phyloP scores from a whole-genome alignment of 1,140 invertebrate species.

The Drosophila teissieri region DNA sequence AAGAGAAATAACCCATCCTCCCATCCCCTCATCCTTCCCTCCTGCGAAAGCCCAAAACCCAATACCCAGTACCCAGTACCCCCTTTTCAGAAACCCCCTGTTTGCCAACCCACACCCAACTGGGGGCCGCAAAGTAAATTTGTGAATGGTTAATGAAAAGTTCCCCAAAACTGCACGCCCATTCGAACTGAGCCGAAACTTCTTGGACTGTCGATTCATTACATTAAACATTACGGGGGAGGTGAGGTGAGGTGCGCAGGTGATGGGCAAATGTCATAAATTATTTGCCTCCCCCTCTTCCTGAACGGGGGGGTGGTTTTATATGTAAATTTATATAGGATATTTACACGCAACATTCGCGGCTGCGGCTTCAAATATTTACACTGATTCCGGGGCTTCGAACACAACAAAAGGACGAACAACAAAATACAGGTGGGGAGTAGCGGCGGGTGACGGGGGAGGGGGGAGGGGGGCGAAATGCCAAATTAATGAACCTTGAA shows the following conservation, averaged over 20 bases:
- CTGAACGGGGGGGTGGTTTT: slow-evolving; percentile 6
- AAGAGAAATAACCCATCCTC: too few relatives aligned
- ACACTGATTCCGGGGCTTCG: slow-evolving; percentile 60
- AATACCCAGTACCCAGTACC: neutral
- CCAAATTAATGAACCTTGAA: slow-evolving; percentile 82
- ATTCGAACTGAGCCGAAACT: slow-evolving; percentile 12
- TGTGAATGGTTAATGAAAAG: slow-evolving; percentile 83
- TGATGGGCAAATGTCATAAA: slow-evolving; percentile 75
- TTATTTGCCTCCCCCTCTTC: slow-evolving; percentile 37
- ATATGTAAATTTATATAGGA: slow-evolving; percentile 71
- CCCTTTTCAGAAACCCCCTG: neutral
- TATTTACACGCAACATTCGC: slow-evolving; percentile 81
- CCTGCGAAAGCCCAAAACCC: too few relatives aligned
- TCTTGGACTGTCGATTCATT: slow-evolving; percentile 64
- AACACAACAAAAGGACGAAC: too few relatives aligned
- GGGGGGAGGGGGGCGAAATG: slow-evolving; percentile 1
- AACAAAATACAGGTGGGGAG: neutral
- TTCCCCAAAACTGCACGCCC: slow-evolving; percentile 28
- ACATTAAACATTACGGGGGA: slow-evolving; percentile 58
- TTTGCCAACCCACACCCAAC: neutral
- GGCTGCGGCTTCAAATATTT: slow-evolving; percentile 80
- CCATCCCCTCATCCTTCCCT: too few relatives aligned
- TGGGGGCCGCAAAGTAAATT: slow-evolving; percentile 74
- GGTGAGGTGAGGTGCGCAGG: slow-evolving; percentile 14
- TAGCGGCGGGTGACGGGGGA: neutral